These are phyloP conservation scores for Poecilia latipinna DNA, from an alignment of 2,113 vertebrate species.

Conservation along the genomic window DNA sequence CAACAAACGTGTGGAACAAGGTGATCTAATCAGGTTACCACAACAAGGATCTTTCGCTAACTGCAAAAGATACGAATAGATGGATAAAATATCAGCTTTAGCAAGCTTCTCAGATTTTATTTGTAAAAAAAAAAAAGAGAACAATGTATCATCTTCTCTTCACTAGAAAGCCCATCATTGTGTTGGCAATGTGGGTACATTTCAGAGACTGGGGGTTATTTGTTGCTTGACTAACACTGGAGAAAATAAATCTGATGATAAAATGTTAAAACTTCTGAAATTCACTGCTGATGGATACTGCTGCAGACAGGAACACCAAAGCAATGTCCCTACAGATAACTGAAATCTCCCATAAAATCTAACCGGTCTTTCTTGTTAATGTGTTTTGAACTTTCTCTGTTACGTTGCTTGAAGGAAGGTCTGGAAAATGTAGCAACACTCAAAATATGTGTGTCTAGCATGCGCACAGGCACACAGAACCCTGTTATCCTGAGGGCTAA, in stretches of 20 bases:
- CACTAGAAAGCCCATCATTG: too few relatives aligned
- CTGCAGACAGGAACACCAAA: not conserved
- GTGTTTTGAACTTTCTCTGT: slow-evolving; percentile 12
- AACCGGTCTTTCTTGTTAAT: not conserved
- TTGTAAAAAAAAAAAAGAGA: not conserved
- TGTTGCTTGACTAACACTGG: not conserved
- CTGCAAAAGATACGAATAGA: not conserved
- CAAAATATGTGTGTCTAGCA: not conserved
- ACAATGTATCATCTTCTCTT: too few relatives aligned
- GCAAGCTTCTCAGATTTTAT: not conserved
- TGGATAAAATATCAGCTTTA: not conserved
- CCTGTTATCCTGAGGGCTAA: slow-evolving; percentile 60
- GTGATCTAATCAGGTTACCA: too few relatives aligned
- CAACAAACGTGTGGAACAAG: not conserved
- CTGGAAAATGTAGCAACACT: slow-evolving; percentile 36
- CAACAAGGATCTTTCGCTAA: too few relatives aligned
- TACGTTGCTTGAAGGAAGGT: slow-evolving; percentile 2
- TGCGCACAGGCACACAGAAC: slow-evolving; percentile 11
- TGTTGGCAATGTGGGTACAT: not conserved
- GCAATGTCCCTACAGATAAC: not conserved
- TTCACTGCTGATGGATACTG: not conserved
- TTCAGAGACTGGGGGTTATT: not conserved
- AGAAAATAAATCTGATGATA: not conserved
- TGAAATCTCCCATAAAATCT: not conserved
- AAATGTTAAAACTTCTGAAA: not conserved